These are phyloP conservation scores for Batillaria attramentaria DNA, from an alignment of 1,140 invertebrate genomes.

Conservation along the genomic window DNA sequence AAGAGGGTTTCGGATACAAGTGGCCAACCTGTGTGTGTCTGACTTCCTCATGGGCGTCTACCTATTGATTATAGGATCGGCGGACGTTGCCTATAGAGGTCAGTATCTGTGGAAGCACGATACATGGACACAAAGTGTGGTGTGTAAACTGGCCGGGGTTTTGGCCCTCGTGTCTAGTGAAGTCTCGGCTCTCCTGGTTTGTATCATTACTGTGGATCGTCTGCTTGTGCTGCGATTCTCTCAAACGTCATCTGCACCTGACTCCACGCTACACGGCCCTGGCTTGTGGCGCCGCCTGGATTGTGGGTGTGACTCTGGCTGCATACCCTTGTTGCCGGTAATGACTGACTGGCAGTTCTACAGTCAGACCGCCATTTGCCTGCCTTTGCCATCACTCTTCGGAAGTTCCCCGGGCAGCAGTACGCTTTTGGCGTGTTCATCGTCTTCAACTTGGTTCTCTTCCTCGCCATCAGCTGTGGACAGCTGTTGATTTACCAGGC, in stretches of 20 bases:
- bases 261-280: slow-evolving; percentile 24
- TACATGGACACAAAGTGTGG: slow-evolving; percentile 47
- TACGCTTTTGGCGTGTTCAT: slow-evolving; percentile 47
- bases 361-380: slow-evolving; percentile 42
- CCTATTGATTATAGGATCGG: slow-evolving; percentile 56
- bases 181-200: slow-evolving; percentile 52
- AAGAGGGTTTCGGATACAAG: slow-evolving; percentile 40
- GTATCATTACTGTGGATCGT: slow-evolving; percentile 58
- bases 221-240: slow-evolving; percentile 54
- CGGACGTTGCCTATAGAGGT: slow-evolving; percentile 53
- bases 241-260: slow-evolving; percentile 34
- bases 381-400: slow-evolving; percentile 45
- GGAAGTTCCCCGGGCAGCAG: slow-evolving; percentile 35
- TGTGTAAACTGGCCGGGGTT: slow-evolving; percentile 56
- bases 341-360: slow-evolving; percentile 40
- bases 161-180: slow-evolving; percentile 57
- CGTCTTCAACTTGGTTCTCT: slow-evolving; percentile 42
- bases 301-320: slow-evolving; percentile 35
- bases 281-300: slow-evolving; percentile 26
- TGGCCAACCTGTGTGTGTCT: slow-evolving; percentile 51
- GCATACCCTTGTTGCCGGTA: slow-evolving; percentile 19
- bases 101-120: slow-evolving; percentile 49
- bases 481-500: slow-evolving; percentile 44
- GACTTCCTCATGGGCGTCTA: slow-evolving; percentile 65
- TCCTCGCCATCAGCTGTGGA: slow-evolving; percentile 40